Percentiles rank a stretch among this genome's conserved stretches.
phyloP scores from a whole-genome alignment of 2,888 invertebrate genomes.

The Charanyca ferruginea region DNA sequence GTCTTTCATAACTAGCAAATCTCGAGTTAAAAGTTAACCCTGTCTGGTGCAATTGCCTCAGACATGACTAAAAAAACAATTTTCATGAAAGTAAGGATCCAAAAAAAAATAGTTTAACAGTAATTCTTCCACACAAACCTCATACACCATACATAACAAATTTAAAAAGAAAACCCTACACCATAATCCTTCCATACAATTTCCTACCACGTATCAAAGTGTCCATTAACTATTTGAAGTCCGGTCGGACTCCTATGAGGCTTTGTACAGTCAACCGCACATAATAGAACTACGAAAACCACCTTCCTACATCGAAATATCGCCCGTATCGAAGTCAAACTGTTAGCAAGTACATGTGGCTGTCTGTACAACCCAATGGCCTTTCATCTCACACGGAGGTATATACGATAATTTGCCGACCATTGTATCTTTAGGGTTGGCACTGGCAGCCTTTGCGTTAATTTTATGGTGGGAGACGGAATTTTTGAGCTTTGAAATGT shows the following conservation, averaged over 20 bases:
- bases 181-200: conserved; percentile 46
- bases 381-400: conserved; percentile 56
- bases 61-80: no score
- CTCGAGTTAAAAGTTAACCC: no score
- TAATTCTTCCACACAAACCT: no score
- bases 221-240: conserved; percentile 56
- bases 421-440: conserved; percentile 62
- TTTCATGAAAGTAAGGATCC: no score
- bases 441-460: conserved; percentile 40
- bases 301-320: conserved; percentile 5
- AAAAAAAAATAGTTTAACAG: not conserved
- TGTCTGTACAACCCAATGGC: conserved; percentile 35
- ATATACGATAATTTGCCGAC: conserved; percentile 62
- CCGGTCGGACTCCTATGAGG: conserved; percentile 35
- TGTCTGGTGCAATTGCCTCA: no score
- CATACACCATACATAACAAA: not conserved
- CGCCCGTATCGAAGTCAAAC: not conserved
- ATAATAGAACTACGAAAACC: not conserved
- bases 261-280: conserved; percentile 24
- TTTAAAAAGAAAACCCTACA: conserved; percentile 15
- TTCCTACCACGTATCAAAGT: conserved; percentile 35
- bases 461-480: conserved; percentile 24
- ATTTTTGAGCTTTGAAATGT: conserved; percentile 12
- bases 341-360: conserved; percentile 1
- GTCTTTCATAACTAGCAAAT: no score